Conservation (phyloP, 2,888 invertebrate genomes). For the Aphelenchoides bicaudatus region DNA sequence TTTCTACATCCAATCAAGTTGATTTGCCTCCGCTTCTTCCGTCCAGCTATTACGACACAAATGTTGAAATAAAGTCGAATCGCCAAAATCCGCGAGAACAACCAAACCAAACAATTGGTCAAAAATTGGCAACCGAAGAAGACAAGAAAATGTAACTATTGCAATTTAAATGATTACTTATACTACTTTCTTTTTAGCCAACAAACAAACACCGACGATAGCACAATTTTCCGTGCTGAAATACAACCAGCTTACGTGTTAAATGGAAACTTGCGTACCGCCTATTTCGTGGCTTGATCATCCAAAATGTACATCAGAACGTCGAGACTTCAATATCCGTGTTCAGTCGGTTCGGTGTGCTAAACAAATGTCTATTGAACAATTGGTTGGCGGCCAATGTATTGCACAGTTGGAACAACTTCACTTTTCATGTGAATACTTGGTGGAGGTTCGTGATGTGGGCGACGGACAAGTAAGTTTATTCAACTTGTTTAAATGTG, state of each 20-base stretch:
- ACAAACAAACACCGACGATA: neutral
- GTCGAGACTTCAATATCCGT: slow-evolving; percentile 35
- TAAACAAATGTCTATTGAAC: slow-evolving; percentile 30
- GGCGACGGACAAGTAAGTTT: slow-evolving; percentile 3
- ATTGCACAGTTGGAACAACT: slow-evolving; percentile 41
- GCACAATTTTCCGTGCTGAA: slow-evolving; percentile 28
- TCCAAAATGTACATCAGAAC: slow-evolving; percentile 31
- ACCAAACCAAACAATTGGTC: no score
- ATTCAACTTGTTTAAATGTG: neutral
- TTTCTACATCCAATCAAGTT: neutral
- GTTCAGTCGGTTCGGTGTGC: slow-evolving; percentile 41
- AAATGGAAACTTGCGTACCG: slow-evolving; percentile 29
- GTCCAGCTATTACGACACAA: neutral
- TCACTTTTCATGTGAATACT: slow-evolving; percentile 49
- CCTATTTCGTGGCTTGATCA: slow-evolving; percentile 41
- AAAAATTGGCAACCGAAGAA: no score
- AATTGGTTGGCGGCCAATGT: slow-evolving; percentile 42
- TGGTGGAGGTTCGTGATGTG: slow-evolving; percentile 32
- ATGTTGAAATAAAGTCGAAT: neutral
- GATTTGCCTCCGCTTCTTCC: neutral
- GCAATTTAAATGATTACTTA: no score
- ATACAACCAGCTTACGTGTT: slow-evolving; percentile 36
- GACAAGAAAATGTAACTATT: no score
- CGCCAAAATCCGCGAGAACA: no score
- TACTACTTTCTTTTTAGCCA: no score